phyloP scores from a whole-genome alignment of 2,797 vertebrate genomes.

The Notolabrus celidotus region DNA sequence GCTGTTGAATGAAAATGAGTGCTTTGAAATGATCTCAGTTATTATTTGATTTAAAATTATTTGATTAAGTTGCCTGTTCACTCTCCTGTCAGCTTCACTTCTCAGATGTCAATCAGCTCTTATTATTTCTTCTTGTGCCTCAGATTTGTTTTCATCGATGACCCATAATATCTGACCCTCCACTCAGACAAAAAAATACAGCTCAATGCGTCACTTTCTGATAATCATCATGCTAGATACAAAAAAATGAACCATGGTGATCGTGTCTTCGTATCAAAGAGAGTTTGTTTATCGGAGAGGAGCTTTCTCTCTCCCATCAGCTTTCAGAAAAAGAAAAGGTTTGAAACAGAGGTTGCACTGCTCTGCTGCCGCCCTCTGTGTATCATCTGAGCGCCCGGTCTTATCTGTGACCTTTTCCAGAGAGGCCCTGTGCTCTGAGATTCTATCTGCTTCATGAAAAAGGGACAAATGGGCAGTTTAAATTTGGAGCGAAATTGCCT shows the following conservation, averaged over 20 bases:
- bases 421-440: conserved; percentile 67
- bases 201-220: conserved; percentile 13
- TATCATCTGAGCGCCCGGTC: conserved; percentile 59
- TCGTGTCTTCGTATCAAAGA: conserved; percentile 13
- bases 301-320: conserved; percentile 19
- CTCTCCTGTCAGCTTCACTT: too few relatives aligned
- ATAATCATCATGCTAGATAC: conserved; percentile 24
- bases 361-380: conserved; percentile 44
- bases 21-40: too few relatives aligned
- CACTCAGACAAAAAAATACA: background rate
- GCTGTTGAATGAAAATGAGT: too few relatives aligned
- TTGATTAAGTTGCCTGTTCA: too few relatives aligned
- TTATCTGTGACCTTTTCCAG: conserved; percentile 83
- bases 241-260: conserved; percentile 11
- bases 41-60: too few relatives aligned
- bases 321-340: conserved; percentile 23
- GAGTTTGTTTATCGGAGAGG: conserved; percentile 33
- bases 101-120: too few relatives aligned
- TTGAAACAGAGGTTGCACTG: conserved; percentile 43
- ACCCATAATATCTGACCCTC: conserved; percentile 6
- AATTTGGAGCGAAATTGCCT: conserved; percentile 83
- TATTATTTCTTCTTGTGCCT: too few relatives aligned
- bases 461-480: conserved; percentile 77
- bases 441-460: conserved; percentile 81
- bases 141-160: too few relatives aligned